phyloP scores from a whole-genome alignment of 2,113 vertebrate species.

The Macaca fascicularis region DNA sequence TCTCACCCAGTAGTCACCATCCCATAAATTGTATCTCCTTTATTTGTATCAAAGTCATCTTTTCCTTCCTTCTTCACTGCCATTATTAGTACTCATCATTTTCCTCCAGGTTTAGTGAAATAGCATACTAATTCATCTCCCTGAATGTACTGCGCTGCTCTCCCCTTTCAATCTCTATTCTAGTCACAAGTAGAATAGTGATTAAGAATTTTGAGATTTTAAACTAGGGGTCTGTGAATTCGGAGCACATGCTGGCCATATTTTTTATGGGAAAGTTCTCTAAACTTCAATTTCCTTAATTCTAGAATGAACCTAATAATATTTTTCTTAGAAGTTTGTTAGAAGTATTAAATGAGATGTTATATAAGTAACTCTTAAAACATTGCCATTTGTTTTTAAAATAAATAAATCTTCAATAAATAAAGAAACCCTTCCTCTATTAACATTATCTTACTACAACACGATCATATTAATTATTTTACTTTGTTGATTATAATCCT shows the following conservation, averaged over 20 bases:
- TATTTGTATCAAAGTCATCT: not conserved
- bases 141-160: rapidly evolving
- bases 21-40: not conserved
- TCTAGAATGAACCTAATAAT: not conserved
- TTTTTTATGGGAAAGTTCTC: not conserved
- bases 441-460: not conserved
- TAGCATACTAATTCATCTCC: not conserved
- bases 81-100: not conserved
- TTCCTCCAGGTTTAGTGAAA: not conserved
- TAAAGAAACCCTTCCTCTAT: not conserved
- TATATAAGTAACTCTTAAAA: not conserved
- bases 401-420: not conserved
- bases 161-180: not conserved
- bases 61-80: not conserved
- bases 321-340: not conserved
- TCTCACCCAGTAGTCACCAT: not conserved
- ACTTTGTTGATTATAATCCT: not conserved
- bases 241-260: not conserved
- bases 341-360: not conserved
- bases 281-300: not conserved
- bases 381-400: not conserved
- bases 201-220: not conserved
- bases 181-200: not conserved
- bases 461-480: not conserved
- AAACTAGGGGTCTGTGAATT: not conserved